A percentile compares a stretch with the other conserved stretches of the same genome.
phyloP scores from a whole-genome alignment of 2,888 invertebrate species.

The Phortica magna region DNA sequence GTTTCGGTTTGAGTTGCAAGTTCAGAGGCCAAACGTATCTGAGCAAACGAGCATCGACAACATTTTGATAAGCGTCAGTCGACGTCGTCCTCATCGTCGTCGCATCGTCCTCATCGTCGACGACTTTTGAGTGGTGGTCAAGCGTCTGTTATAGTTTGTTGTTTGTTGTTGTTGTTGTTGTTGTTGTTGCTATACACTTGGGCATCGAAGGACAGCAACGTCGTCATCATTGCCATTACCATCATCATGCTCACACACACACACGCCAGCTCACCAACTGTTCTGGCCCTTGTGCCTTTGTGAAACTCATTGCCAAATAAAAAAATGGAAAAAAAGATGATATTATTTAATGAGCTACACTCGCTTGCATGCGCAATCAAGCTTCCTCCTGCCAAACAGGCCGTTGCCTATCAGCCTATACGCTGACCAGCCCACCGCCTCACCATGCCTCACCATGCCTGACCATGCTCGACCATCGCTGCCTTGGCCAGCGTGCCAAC shows the following conservation, averaged over 20 bases:
- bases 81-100: slow-evolving; percentile 1
- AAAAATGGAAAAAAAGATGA: slow-evolving; percentile 61
- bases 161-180: neutral
- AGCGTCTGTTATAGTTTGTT: neutral
- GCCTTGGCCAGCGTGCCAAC: slow-evolving; percentile 1
- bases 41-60: slow-evolving; percentile 52
- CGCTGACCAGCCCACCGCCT: neutral
- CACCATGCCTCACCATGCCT: too few relatives aligned
- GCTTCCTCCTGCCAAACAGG: neutral
- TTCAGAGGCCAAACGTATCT: slow-evolving; percentile 70
- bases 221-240: neutral
- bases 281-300: neutral
- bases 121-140: slow-evolving; percentile 36
- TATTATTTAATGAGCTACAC: slow-evolving; percentile 76
- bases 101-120: neutral
- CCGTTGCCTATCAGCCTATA: neutral
- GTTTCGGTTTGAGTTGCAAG: slow-evolving; percentile 35
- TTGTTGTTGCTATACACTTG: slow-evolving; percentile 5
- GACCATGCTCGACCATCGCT: neutral
- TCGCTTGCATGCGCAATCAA: slow-evolving; percentile 39
- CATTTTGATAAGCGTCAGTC: slow-evolving; percentile 68
- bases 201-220: slow-evolving; percentile 12
- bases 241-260: too few relatives aligned
- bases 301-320: slow-evolving; percentile 28
- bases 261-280: too few relatives aligned